These are phyloP conservation scores for Epirrita christyi DNA, from an alignment of 2,888 invertebrate species.

Conservation along the genomic window DNA sequence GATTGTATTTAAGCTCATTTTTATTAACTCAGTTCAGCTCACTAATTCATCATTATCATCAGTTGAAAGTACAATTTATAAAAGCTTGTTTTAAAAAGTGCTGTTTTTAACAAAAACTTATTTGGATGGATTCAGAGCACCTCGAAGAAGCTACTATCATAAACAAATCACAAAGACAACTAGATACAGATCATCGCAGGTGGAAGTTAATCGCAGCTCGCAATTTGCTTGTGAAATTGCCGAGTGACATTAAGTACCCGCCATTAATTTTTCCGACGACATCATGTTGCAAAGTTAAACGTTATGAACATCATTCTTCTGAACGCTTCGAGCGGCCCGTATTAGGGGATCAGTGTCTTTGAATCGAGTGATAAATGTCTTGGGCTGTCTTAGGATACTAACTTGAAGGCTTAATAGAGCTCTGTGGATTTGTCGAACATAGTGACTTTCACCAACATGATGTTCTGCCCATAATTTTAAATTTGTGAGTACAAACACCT, in stretches of 20 bases:
- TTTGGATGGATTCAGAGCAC: too few relatives aligned
- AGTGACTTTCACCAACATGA: not conserved
- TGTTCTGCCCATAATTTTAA: not conserved
- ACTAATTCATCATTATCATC: too few relatives aligned
- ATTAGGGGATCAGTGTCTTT: constrained; percentile 63
- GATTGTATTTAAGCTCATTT: too few relatives aligned
- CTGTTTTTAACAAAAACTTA: too few relatives aligned
- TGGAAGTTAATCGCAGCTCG: constrained; percentile 52
- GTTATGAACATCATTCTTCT: constrained; percentile 62
- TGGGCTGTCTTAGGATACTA: constrained; percentile 33
- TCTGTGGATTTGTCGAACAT: constrained; percentile 13
- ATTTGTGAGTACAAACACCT: too few relatives aligned
- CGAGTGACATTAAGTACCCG: constrained; percentile 49
- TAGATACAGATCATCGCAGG: constrained; percentile 25
- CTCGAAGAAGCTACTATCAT: too few relatives aligned
- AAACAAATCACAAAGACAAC: too few relatives aligned
- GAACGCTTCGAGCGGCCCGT: constrained; percentile 46
- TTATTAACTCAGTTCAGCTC: too few relatives aligned
- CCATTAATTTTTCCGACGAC: constrained; percentile 67
- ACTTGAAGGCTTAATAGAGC: constrained; percentile 27
- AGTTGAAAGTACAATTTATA: too few relatives aligned
- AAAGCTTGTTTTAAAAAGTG: too few relatives aligned
- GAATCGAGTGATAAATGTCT: constrained; percentile 64
- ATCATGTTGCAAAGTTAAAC: constrained; percentile 55
- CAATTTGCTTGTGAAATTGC: constrained; percentile 60